These are phyloP conservation scores for Hyposoter didymator DNA, from an alignment of 2,888 invertebrate species.

Conservation along the genomic window DNA sequence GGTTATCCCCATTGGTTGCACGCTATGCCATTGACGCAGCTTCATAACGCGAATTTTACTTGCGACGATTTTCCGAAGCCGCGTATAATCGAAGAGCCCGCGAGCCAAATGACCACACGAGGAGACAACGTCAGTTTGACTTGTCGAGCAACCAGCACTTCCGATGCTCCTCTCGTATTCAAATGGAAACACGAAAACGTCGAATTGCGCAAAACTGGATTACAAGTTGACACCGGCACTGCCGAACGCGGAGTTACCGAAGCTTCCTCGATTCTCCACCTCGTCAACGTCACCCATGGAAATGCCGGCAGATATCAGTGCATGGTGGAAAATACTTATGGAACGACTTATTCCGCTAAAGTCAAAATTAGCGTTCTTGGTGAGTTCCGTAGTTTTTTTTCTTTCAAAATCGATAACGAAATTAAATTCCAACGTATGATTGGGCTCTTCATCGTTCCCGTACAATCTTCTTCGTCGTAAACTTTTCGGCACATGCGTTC, in stretches of 20 bases:
- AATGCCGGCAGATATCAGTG: constrained; percentile 97
- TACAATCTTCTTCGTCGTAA: neutral
- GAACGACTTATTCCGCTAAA: constrained; percentile 94
- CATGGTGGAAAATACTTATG: constrained; percentile 94
- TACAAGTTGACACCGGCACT: constrained; percentile 83
- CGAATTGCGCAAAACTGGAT: constrained; percentile 84
- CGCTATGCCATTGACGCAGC: constrained; percentile 88
- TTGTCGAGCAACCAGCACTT: constrained; percentile 93
- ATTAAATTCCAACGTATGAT: neutral
- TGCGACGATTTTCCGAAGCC: constrained; percentile 95
- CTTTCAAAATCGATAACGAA: neutral
- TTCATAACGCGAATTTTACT: constrained; percentile 89
- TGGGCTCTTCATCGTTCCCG: neutral
- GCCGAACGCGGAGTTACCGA: constrained; percentile 87
- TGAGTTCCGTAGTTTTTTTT: constrained; percentile 81
- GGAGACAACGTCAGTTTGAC: constrained; percentile 93
- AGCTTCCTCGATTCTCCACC: constrained; percentile 90
- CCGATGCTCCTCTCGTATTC: constrained; percentile 91
- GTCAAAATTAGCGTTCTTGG: constrained; percentile 94
- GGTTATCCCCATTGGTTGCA: constrained; percentile 92
- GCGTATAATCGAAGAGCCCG: constrained; percentile 92
- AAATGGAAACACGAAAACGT: constrained; percentile 95
- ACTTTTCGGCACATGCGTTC: neutral
- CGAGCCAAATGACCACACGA: constrained; percentile 93
- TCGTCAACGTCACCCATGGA: constrained; percentile 91